phyloP scores from a whole-genome alignment of 2,113 vertebrate species.

The Charadrius vociferus region DNA sequence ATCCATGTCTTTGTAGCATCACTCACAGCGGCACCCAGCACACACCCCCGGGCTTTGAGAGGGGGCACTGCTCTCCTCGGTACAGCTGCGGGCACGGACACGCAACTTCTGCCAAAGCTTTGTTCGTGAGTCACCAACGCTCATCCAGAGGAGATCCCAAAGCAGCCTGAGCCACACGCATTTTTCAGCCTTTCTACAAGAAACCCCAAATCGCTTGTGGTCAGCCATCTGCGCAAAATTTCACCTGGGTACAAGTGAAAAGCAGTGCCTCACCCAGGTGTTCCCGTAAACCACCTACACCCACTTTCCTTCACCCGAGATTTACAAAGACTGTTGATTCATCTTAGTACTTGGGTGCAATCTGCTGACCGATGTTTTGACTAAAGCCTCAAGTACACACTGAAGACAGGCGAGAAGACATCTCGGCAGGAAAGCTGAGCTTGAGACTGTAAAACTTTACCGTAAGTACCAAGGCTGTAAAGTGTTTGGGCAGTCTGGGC shows the following conservation, averaged over 20 bases:
- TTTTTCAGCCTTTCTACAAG: background rate
- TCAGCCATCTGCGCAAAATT: fast-evolving
- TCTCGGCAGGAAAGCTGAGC: background rate
- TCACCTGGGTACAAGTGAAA: background rate
- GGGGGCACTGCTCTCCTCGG: background rate
- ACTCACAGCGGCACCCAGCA: fast-evolving
- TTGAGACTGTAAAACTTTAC: background rate
- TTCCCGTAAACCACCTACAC: background rate
- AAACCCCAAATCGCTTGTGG: background rate
- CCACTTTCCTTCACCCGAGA: background rate
- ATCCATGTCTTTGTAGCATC: fast-evolving
- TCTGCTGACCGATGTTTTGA: background rate
- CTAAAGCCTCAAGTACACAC: background rate
- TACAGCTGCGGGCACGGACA: fast-evolving
- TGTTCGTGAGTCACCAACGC: fast-evolving
- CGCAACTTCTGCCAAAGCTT: background rate
- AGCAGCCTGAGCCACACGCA: fast-evolving
- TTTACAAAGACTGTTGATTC: background rate
- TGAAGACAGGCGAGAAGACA: background rate
- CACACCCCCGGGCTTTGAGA: background rate
- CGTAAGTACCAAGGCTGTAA: fast-evolving
- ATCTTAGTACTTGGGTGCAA: background rate
- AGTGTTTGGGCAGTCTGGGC: background rate
- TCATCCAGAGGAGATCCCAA: background rate
- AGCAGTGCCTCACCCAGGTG: background rate